Evolutionary conservation across 1,140 invertebrate species (phyloP), one percentile per base, ranked within the genome.

Genomic region (Apis laboriosa): DNA sequence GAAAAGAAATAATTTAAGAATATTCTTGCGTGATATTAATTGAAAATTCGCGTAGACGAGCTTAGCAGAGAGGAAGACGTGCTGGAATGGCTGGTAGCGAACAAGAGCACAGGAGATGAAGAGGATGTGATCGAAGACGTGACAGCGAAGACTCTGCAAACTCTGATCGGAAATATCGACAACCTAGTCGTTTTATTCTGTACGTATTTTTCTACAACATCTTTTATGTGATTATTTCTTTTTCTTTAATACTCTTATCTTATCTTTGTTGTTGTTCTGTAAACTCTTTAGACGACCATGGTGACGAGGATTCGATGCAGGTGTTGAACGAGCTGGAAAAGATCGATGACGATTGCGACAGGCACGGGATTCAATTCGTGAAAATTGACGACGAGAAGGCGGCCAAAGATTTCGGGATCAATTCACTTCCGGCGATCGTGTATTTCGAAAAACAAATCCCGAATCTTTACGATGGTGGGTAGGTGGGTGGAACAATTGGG

Each of bases 71-170:
- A 99, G 94, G 98, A 98, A 93, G 97, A 98, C 93, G 98, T 99
- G 11, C 94, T 99, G 87, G 97, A 99, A 93, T 99, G 98, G 98
- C 94, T 99, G 89, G 97, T 98, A 76, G 96, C 97, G 85, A 98
- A 98, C 93, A 98, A 98, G 94, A 98, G 97, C 66, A 98, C 97
- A 68, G 98, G 97, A 75, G 97, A 98, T 91, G 98, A 98, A 92
- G 98, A 98, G 91, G 98, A 98, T 92, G 96, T 98, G 72, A 99
- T 99, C 87, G 98, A 99, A 94, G 97, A 98, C 92, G 98, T 99
- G 19, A 98, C 97, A 0, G 95, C 97, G 7, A 98, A 98, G 94
- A 98, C 97, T 34, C 94, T 99, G 64, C 96, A 97, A 82, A 98
- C 97, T 17, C 95, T 99, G 17, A 98, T 99, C 86, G 97, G 96